phyloP scores from a whole-genome alignment of 2,888 invertebrate genomes.

The Cosmopolites sordidus region DNA sequence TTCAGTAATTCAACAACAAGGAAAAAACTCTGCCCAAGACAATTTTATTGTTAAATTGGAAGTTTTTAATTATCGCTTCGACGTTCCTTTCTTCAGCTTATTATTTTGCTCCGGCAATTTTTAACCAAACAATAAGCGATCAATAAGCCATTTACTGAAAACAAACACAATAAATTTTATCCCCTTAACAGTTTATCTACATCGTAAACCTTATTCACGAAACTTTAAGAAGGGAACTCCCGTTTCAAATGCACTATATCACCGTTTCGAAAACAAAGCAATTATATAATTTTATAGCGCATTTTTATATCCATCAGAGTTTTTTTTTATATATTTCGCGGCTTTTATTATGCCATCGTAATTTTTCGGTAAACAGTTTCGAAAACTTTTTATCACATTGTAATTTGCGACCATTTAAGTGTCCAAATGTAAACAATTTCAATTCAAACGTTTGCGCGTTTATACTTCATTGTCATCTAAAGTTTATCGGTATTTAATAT shows the following conservation, averaged over 20 bases:
- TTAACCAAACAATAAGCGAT: conserved; percentile 34
- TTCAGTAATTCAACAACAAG: no score
- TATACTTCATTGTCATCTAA: no score
- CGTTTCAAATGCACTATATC: conserved; percentile 20
- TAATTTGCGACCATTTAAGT: conserved; percentile 1
- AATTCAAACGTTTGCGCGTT: no score
- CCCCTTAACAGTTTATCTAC: conserved; percentile 30
- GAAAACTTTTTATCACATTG: conserved; percentile 11
- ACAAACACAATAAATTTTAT: conserved; percentile 35
- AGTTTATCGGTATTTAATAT: no score
- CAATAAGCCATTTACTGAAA: conserved; percentile 35
- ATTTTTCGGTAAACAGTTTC: conserved; percentile 12
- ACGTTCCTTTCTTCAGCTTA: conserved; percentile 19
- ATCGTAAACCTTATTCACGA: conserved; percentile 26
- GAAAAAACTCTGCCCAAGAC: conserved; percentile 8
- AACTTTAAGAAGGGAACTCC: conserved; percentile 20
- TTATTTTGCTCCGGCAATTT: conserved; percentile 29
- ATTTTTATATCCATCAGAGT: conserved; percentile 20
- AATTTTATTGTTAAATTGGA: conserved; percentile 17
- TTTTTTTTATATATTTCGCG: conserved; percentile 21
- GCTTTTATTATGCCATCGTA: conserved; percentile 13
- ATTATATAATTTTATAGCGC: conserved; percentile 32
- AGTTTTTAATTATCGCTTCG: conserved; percentile 18
- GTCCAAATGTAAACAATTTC: neutral
- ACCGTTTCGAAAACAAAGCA: conserved; percentile 32